Evolutionary conservation across 2,797 vertebrate species (phyloP), one percentile per base, ranked within the genome.

Genomic region (Poecile montanus): DNA sequence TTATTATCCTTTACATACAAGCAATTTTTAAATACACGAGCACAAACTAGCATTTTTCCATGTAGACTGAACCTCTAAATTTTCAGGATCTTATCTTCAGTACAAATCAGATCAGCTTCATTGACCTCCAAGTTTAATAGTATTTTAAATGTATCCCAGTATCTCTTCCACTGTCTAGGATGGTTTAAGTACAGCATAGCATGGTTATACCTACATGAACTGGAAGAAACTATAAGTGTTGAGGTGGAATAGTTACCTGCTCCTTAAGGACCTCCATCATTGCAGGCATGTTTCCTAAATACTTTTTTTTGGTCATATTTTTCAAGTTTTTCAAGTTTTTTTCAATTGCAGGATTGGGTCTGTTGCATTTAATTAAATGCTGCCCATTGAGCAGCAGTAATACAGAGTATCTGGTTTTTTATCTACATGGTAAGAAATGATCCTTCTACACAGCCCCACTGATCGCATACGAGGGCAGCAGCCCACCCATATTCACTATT

Each of bases 271-370:
- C 10, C 7, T 74, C 27, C 51, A 8, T 56, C 36, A 47, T 15
- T 50, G n/a, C 5, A 88, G 19, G 3, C 1, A 15, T 11, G 13
- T 48, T 92, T 76, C 38, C 62, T 15, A 77, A 86, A 44, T 18
- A 8, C 2, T 1, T 16, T 25, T 61, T 44, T 34, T 82, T 7
- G 2, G 11, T 32, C 23, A 29, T 2, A 38, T 5, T 22, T 40
- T 40, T 40, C 38, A 40, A 40, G 9, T 40, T 40, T 40, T 40
- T 40, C 38, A 40, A 40, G 38, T 40, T 40, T 40, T 40, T 40
- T 40, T 40, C 38, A 62, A 34, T 74, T 77, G 4, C 16, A 67
- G 18, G 13, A 20, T 44, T 17, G 3, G 5, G 4, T 66, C 30
- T 29, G 11, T 42, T 51, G 2, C 12, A 44, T 45, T 29, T 54